A percentile compares a stretch with the other conserved stretches of the same genome.
Conservation (phyloP, 2,888 invertebrate species). For the Hydriomena furcata region DNA sequence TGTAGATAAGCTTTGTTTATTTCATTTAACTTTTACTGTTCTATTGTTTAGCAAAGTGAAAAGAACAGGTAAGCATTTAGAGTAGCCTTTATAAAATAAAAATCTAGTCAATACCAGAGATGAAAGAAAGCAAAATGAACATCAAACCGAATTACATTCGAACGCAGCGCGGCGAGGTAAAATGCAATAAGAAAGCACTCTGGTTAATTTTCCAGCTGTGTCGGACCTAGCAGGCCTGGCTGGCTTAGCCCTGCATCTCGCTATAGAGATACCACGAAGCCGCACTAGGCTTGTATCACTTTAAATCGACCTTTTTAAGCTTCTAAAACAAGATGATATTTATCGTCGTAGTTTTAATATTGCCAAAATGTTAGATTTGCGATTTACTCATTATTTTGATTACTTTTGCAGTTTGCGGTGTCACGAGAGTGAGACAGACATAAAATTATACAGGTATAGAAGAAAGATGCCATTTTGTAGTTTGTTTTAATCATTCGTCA, state of each 20-base stretch:
- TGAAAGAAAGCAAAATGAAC: constrained; percentile 32
- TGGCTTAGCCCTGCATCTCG: constrained; percentile 42
- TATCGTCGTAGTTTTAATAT: no score
- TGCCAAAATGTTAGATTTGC: no score
- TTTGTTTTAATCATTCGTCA: no score
- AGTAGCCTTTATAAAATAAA: constrained; percentile 15
- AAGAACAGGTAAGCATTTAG: constrained; percentile 15
- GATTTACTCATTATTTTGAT: no score
- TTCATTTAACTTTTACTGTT: neutral
- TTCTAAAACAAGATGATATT: no score
- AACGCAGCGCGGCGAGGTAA: constrained; percentile 50
- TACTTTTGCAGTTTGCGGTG: no score
- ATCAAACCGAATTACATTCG: constrained; percentile 54
- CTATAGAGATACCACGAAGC: constrained; percentile 44
- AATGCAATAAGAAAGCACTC: constrained; percentile 73
- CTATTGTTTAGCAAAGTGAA: constrained; percentile 11
- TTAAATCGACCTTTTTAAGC: neutral
- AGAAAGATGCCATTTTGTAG: no score
- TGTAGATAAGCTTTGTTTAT: constrained; percentile 1
- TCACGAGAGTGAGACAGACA: no score
- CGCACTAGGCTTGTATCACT: constrained; percentile 7
- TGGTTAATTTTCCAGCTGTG: constrained; percentile 61
- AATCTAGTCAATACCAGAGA: constrained; percentile 31
- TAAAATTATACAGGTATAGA: no score
- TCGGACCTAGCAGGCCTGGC: constrained; percentile 39